phyloP scores from a whole-genome alignment of 2,797 vertebrate genomes.

The Tragopan temminckii region DNA sequence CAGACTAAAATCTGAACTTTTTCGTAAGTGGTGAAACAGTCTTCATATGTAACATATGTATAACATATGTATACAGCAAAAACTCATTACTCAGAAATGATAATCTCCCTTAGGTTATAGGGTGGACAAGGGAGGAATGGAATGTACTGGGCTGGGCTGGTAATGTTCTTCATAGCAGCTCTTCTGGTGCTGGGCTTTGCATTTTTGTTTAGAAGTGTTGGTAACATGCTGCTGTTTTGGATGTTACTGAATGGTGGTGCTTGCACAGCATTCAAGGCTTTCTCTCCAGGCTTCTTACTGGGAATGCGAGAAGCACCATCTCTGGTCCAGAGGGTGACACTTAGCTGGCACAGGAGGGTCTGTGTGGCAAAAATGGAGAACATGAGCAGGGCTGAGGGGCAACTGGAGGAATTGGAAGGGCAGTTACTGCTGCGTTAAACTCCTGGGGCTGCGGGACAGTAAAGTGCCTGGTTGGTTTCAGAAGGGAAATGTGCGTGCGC shows the following conservation, averaged over 20 bases:
- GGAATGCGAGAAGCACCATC: neutral
- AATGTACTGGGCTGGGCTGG: neutral
- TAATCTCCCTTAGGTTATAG: neutral
- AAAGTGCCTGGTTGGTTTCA: neutral
- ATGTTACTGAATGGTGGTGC: neutral
- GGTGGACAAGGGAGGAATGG: neutral
- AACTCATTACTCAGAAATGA: neutral
- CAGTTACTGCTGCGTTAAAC: neutral
- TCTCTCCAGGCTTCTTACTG: neutral
- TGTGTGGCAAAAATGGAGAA: accelerated
- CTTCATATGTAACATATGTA: too few species aligned
- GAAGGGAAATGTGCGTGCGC: accelerated
- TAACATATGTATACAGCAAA: accelerated
- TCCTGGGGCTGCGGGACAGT: neutral
- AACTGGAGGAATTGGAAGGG: accelerated
- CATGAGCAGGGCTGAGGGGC: neutral
- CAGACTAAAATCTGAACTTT: neutral
- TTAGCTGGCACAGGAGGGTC: neutral
- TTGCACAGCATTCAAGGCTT: neutral
- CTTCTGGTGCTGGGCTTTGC: neutral
- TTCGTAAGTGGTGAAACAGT: neutral
- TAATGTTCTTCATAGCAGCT: neutral
- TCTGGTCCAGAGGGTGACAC: neutral
- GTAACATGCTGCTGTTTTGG: neutral
- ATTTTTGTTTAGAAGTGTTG: neutral